Evolutionary conservation across 1,140 invertebrate genomes (phyloP).

Genomic region (Achroia grisella): DNA sequence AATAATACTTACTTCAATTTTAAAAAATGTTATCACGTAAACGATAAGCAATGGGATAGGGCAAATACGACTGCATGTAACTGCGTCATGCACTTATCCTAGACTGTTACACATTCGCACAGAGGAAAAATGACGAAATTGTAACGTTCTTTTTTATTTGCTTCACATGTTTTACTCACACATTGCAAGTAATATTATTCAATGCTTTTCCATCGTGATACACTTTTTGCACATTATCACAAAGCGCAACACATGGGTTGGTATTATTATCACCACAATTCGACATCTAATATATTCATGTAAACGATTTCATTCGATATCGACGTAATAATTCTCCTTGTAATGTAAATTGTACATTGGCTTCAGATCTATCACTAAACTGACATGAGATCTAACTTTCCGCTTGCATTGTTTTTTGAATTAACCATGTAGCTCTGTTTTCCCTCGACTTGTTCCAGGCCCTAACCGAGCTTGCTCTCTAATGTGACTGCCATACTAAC

Average conservation of each 20-base stretch:
- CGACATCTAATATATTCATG: too few species aligned
- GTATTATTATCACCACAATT: too few species aligned
- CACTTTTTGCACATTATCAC: conserved; percentile 9
- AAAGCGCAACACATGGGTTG: not conserved
- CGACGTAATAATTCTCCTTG: conserved; percentile 46
- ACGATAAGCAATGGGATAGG: not conserved
- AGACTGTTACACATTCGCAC: not conserved
- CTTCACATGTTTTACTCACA: conserved; percentile 42
- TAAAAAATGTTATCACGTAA: too few species aligned
- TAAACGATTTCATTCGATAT: too few species aligned
- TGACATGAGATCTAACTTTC: conserved; percentile 50
- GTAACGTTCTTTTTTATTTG: conserved; percentile 34
- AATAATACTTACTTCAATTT: too few species aligned
- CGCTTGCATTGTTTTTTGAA: conserved; percentile 54
- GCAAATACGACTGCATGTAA: conserved; percentile 15
- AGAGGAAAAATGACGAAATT: not conserved
- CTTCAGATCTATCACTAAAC: conserved; percentile 43
- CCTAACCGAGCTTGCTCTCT: conserved; percentile 74
- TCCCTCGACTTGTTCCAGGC: conserved; percentile 74
- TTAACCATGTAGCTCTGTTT: conserved; percentile 67
- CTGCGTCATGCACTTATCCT: conserved; percentile 22
- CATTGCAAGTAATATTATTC: conserved; percentile 63
- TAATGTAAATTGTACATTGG: conserved; percentile 29
- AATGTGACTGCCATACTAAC: conserved; percentile 74
- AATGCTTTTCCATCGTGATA: conserved; percentile 19